Percentiles rank a stretch among this genome's conserved stretches.
Evolutionary conservation across 2,113 vertebrate species (phyloP).

Genomic region (Neomonachus schauinslandi): DNA sequence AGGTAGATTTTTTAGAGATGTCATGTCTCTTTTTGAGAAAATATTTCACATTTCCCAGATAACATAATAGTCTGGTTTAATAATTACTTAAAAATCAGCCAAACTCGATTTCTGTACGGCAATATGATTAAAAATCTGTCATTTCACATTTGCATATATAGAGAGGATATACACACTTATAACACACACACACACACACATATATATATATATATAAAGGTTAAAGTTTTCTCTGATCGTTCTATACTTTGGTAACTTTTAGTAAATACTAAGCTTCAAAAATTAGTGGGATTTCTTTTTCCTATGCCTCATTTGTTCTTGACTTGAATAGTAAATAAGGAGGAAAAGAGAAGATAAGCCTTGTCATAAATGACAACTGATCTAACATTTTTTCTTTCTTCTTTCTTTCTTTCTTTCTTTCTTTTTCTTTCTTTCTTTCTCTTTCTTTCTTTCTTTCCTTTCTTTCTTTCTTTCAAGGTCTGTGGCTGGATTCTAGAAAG

Average conservation of each 20-base stretch:
- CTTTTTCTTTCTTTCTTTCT: neutral
- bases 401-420: neutral
- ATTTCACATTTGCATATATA: neutral
- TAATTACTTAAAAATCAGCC: slow-evolving; percentile 50
- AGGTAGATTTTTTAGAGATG: slow-evolving; percentile 70
- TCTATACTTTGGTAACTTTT: neutral
- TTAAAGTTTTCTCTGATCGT: neutral
- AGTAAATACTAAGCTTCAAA: slow-evolving; percentile 22
- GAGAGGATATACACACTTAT: neutral
- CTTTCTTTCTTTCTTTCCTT: neutral
- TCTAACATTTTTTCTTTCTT: no score
- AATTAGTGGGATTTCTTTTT: neutral
- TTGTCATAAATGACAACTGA: slow-evolving; percentile 11
- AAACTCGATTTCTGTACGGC: neutral
- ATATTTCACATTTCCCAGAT: slow-evolving; percentile 61
- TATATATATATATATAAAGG: neutral
- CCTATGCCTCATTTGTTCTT: neutral
- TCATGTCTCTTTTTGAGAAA: slow-evolving; percentile 65
- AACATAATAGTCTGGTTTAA: neutral
- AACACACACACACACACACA: neutral
- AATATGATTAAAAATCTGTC: neutral
- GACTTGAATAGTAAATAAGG: neutral
- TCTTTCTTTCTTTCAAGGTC: neutral
- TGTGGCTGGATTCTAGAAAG: neutral
- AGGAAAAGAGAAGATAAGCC: neutral